These are phyloP conservation scores for Campoplex nolae DNA, from an alignment of 2,888 invertebrate genomes.

Conservation along the genomic window DNA sequence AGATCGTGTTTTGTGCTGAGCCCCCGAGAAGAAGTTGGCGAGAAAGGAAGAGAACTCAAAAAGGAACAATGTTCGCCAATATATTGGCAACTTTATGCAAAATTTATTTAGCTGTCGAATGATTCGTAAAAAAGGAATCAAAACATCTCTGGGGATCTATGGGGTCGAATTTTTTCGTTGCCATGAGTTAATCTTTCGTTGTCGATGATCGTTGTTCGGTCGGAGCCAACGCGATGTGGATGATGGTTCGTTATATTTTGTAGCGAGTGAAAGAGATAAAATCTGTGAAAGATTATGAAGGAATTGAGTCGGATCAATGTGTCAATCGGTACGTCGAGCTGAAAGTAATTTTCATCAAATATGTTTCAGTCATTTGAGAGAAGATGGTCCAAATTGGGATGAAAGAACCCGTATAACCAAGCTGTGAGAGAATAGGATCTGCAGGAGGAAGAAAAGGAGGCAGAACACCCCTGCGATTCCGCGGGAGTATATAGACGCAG, in stretches of 20 bases:
- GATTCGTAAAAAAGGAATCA: neutral
- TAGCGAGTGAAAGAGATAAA: neutral
- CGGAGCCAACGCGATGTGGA: neutral
- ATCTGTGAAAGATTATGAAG: neutral
- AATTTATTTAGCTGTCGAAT: neutral
- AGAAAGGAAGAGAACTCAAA: constrained; percentile 53
- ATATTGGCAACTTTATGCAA: constrained; percentile 21
- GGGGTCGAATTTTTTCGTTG: neutral
- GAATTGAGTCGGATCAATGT: neutral
- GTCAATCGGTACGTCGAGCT: neutral
- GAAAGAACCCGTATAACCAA: neutral
- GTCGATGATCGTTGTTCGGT: neutral
- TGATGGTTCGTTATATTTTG: neutral
- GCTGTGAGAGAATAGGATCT: constrained; percentile 22
- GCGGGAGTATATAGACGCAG: constrained; percentile 12
- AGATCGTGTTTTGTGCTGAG: constrained; percentile 41
- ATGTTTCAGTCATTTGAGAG: neutral
- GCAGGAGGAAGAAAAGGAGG: neutral
- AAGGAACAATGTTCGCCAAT: constrained; percentile 40
- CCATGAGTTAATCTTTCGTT: neutral
- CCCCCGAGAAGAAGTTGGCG: constrained; percentile 29
- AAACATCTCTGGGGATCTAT: neutral
- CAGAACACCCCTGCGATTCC: constrained; percentile 28
- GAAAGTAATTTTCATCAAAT: neutral
- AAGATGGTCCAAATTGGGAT: neutral